These are phyloP conservation scores for Neodon shergylaensis DNA, from an alignment of 2,113 vertebrate species.

Conservation along the genomic window DNA sequence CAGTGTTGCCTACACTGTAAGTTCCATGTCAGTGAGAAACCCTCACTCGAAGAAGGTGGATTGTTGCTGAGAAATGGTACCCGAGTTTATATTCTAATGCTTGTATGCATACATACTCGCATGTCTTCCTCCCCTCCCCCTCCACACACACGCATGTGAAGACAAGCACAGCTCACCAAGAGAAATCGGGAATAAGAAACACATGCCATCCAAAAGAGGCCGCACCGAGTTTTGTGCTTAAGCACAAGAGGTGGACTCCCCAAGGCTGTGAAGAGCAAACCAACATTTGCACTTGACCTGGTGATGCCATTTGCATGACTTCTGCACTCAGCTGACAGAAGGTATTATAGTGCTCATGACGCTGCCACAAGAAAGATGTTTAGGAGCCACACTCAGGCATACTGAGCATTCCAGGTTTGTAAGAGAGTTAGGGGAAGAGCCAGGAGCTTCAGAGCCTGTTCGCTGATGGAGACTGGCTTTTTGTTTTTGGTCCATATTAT, in stretches of 20 bases:
- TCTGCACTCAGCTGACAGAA: background rate
- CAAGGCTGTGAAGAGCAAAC: background rate
- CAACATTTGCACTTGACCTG: background rate
- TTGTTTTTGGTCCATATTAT: background rate
- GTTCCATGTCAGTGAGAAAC: background rate
- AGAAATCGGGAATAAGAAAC: background rate
- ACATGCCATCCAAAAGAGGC: background rate
- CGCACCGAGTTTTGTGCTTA: background rate
- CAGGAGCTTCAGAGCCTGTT: background rate
- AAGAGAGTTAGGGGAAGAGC: background rate
- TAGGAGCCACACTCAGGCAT: background rate
- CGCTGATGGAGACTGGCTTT: background rate
- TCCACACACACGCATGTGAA: background rate
- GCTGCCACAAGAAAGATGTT: background rate
- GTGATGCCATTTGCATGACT: background rate
- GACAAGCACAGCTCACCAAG: background rate
- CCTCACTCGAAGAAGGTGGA: background rate
- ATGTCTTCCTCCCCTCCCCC: accelerated
- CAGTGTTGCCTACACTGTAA: background rate
- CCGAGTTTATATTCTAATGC: background rate
- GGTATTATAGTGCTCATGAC: background rate
- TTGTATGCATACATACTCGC: no score
- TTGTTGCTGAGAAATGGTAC: background rate
- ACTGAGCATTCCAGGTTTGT: background rate
- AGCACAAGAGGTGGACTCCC: background rate